Evolutionary conservation across 2,888 invertebrate genomes (phyloP).

Genomic region (Euplexia lucipara): DNA sequence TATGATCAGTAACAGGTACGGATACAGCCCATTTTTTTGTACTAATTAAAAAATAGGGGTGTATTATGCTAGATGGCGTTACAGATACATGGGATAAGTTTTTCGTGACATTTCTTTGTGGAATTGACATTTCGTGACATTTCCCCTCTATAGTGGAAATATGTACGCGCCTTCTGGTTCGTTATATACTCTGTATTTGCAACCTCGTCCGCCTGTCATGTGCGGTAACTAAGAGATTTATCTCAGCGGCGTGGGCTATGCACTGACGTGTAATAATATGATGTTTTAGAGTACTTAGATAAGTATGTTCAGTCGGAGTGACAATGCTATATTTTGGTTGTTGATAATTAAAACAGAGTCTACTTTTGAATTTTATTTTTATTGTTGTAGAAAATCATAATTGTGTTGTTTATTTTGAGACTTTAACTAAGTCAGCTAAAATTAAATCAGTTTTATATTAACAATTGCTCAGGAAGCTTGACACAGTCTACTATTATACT

Average conservation of each 20-base stretch:
- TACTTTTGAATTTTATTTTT: not conserved
- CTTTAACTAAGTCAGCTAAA: too few species aligned
- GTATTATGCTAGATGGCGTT: too few species aligned
- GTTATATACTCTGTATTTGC: conserved; percentile 10
- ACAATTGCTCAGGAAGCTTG: too few species aligned
- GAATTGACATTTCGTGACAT: not conserved
- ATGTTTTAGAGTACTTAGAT: conserved; percentile 15
- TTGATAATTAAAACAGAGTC: not conserved
- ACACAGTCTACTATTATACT: too few species aligned
- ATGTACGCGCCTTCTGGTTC: conserved; percentile 18
- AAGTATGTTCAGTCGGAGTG: conserved; percentile 17
- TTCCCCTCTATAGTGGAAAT: too few species aligned
- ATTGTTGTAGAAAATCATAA: too few species aligned
- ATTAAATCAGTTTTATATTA: too few species aligned
- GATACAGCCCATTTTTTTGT: too few species aligned
- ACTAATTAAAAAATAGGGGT: too few species aligned
- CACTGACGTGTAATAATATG: conserved; percentile 30
- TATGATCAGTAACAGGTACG: too few species aligned
- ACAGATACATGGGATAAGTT: too few species aligned
- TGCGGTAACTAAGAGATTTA: conserved; percentile 49
- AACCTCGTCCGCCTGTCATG: conserved; percentile 42
- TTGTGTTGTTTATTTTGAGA: too few species aligned
- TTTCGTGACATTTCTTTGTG: not conserved
- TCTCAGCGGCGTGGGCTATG: conserved; percentile 22
- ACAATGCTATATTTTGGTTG: not conserved